phyloP scores from a whole-genome alignment of 2,113 vertebrate genomes.

The Cyprinodon tularosa region DNA sequence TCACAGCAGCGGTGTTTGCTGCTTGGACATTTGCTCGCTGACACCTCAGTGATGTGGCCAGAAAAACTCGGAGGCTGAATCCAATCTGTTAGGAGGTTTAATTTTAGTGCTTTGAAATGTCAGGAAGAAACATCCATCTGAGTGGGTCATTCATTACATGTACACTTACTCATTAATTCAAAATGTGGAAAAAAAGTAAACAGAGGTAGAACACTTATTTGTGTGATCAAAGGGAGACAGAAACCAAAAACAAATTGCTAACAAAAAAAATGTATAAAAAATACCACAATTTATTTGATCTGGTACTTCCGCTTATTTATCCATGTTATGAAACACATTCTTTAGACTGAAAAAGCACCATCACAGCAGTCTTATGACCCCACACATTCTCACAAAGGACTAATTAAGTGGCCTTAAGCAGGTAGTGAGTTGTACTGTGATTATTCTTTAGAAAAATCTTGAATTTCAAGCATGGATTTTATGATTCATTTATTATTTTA shows the following conservation, averaged over 20 bases:
- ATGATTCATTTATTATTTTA: too few relatives aligned
- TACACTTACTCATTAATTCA: conserved; percentile 45
- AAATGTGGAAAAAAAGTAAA: conserved; percentile 38
- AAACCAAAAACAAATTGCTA: conserved; percentile 12
- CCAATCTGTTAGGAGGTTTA: conserved; percentile 54
- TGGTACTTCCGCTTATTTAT: neutral
- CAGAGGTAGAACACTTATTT: neutral
- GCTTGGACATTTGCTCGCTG: conserved; percentile 27
- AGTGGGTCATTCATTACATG: conserved; percentile 15
- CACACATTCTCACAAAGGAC: too few relatives aligned
- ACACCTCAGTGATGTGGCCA: conserved; percentile 15
- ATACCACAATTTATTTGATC: neutral
- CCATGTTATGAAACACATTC: neutral
- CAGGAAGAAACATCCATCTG: conserved; percentile 42
- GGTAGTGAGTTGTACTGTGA: neutral
- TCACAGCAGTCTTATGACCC: neutral
- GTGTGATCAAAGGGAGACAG: conserved; percentile 11
- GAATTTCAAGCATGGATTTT: neutral
- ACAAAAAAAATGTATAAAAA: neutral
- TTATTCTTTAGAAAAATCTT: neutral
- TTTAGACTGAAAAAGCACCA: neutral
- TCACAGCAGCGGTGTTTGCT: conserved; percentile 52
- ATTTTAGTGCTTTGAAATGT: conserved; percentile 58
- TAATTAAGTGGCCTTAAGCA: neutral
- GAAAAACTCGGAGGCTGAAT: conserved; percentile 40